A percentile compares a stretch with the other conserved stretches of the same genome.
These are phyloP conservation scores for Lithosia quadra DNA, from an alignment of 2,888 invertebrate species.

Conservation along the genomic window DNA sequence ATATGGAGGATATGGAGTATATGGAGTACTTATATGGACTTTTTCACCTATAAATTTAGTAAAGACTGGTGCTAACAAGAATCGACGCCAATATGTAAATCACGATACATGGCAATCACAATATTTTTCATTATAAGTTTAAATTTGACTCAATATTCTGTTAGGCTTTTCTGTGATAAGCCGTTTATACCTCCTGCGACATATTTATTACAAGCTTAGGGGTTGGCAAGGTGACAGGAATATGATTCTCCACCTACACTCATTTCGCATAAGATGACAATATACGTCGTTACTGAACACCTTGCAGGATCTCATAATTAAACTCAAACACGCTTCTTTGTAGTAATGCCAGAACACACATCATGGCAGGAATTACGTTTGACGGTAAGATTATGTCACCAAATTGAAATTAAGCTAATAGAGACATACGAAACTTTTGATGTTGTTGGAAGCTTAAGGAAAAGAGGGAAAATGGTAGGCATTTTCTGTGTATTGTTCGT, in stretches of 20 bases:
- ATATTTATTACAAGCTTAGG: conserved; percentile 50
- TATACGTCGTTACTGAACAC: conserved; percentile 16
- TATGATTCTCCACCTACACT: conserved; percentile 33
- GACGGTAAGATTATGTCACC: conserved; percentile 8
- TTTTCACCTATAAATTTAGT: background rate
- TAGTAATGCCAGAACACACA: conserved; percentile 4
- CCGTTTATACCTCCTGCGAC: conserved; percentile 25
- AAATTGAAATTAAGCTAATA: conserved; percentile 18
- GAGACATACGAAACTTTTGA: conserved; percentile 3
- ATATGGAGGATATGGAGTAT: no score
- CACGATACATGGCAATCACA: background rate
- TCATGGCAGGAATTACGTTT: conserved; percentile 7
- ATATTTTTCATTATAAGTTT: background rate
- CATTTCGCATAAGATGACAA: conserved; percentile 27
- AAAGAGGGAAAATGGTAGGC: background rate
- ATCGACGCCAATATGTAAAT: background rate
- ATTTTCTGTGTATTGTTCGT: conserved; percentile 3
- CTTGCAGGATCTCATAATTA: conserved; percentile 16
- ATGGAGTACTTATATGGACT: background rate
- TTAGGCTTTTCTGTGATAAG: conserved; percentile 42
- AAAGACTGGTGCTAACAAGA: no score
- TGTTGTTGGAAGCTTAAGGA: background rate
- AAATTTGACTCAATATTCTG: conserved; percentile 27
- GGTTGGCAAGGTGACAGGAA: conserved; percentile 38
- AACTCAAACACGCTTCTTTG: conserved; percentile 12